Evolutionary conservation across 2,888 invertebrate species (phyloP), one percentile per base, ranked within the genome.

Genomic region (Tromatobia lineatoria): DNA sequence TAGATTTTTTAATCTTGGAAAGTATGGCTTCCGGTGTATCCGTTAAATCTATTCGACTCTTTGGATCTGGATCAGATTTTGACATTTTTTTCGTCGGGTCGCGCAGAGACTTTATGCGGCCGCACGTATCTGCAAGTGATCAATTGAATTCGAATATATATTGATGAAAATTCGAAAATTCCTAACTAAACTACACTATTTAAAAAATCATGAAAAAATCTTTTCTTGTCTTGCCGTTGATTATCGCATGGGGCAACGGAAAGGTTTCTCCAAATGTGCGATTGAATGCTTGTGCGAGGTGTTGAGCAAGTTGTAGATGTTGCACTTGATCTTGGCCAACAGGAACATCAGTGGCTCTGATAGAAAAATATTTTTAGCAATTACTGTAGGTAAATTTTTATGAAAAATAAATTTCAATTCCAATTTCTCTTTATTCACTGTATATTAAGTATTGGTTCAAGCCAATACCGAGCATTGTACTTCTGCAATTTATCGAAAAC

Each of bases 51-150:
- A 99, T 97, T 76, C 98, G 95, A 86, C 97, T 96, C 91, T 96
- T 97, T 0, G 95, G 93, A 94, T 98, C 97, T 0, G 95, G 91
- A 91, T 98, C 98, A 0, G 99, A 99, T 94, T 99, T 99, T 13
- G 99, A 99, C 99, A 99, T 99, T 95, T 99, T 99, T 91, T 97
- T 97, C 0, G 93, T 91, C 0, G 99, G 99, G 91, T 98, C 96
- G 66, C 98, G 95, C 10, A 99, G 94, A 91, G 98, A 99, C 90
- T 96, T 96, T 80, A 99, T 95, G 66, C 96, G 95, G 76, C 95
- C 95, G 90, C 95, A 95, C 57, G 95, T 95, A 83, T 95, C 95
- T 95, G 88, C 50, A 38, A 15, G 50, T 59, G n/a, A 1, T 59
- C 3, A 13, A 29, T 34, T 25, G 7, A 29, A 29, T 34, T 59